Conservation (phyloP, 2,113 vertebrate genomes). For the Charina bottae region DNA sequence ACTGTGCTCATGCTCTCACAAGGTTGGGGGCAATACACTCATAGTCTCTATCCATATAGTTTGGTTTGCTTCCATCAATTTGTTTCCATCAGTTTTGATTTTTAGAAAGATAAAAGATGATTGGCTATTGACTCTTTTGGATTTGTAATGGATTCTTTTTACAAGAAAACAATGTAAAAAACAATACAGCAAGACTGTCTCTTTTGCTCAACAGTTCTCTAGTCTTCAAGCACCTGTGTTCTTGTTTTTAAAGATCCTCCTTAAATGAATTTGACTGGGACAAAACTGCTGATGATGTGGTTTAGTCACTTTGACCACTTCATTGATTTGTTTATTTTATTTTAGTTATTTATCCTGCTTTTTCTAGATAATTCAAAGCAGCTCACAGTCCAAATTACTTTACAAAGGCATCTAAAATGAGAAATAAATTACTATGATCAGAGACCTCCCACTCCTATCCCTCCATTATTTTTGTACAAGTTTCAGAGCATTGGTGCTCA, state of each 20-base stretch:
- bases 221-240: neutral
- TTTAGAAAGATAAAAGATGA: neutral
- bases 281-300: neutral
- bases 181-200: neutral
- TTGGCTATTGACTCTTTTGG: neutral
- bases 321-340: neutral
- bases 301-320: neutral
- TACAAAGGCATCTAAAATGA: neutral
- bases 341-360: neutral
- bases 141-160: neutral
- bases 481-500: neutral
- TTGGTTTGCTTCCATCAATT: neutral
- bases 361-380: neutral
- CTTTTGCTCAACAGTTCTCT: neutral
- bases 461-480: neutral
- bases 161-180: neutral
- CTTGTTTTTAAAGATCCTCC: neutral
- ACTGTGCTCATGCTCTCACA: neutral
- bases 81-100: neutral
- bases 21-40: neutral
- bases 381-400: neutral
- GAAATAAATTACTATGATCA: neutral
- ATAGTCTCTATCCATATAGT: neutral
- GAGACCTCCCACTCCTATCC: neutral
- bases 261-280: neutral